A percentile compares a stretch with the other conserved stretches of the same genome.
Evolutionary conservation across 2,888 invertebrate genomes (phyloP).

Genomic region (Julus scanicus): DNA sequence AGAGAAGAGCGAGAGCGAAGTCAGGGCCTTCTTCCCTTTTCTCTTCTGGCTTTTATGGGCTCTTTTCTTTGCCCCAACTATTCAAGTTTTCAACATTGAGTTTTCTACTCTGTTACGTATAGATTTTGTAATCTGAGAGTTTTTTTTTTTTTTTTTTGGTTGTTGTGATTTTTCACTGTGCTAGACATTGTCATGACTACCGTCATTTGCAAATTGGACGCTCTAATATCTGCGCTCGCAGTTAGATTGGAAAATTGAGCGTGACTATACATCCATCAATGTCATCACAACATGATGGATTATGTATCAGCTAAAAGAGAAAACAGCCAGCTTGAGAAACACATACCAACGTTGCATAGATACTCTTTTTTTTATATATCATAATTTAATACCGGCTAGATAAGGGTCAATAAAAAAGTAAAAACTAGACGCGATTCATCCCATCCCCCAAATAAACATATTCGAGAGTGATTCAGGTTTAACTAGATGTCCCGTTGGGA

Average conservation of each 20-base stretch:
- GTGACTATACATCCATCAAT: constrained; percentile 53
- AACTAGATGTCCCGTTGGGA: constrained; percentile 3
- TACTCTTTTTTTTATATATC: constrained; percentile 33
- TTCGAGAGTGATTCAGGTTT: not conserved
- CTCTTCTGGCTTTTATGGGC: constrained; percentile 37
- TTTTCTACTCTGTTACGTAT: constrained; percentile 51
- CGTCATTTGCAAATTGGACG: constrained; percentile 53
- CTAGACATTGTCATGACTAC: constrained; percentile 52
- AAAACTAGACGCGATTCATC: not conserved
- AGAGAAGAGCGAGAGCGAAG: not conserved
- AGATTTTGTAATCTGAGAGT: constrained; percentile 52
- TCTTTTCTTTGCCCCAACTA: not conserved
- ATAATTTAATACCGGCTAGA: constrained; percentile 43
- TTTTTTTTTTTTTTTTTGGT: constrained; percentile 19
- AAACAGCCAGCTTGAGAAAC: constrained; percentile 40
- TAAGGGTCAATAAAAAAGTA: constrained; percentile 47
- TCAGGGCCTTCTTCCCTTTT: constrained; percentile 2
- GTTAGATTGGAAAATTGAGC: constrained; percentile 53
- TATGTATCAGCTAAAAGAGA: constrained; percentile 38
- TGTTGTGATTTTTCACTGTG: constrained; percentile 51
- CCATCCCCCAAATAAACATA: not conserved
- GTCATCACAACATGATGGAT: constrained; percentile 52
- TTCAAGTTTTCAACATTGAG: constrained; percentile 12
- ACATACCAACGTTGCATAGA: not conserved
- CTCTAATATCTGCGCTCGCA: constrained; percentile 38